phyloP scores from a whole-genome alignment of 2,888 invertebrate genomes.

The Oligia strigilis region DNA sequence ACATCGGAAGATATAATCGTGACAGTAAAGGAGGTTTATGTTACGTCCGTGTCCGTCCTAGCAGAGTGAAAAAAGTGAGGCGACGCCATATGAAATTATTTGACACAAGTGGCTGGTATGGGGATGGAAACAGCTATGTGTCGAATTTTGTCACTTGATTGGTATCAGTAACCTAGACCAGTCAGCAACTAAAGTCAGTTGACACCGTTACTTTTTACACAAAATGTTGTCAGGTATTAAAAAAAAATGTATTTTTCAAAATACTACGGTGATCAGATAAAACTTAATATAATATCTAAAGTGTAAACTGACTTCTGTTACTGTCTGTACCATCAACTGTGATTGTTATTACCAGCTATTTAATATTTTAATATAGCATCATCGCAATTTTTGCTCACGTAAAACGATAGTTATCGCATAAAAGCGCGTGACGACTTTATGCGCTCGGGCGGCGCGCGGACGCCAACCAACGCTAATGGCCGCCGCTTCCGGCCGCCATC shows the following conservation, averaged over 20 bases:
- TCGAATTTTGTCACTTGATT: neutral
- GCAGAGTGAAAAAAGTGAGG: neutral
- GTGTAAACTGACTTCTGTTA: neutral
- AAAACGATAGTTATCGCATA: slow-evolving; percentile 32
- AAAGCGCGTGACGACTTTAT: slow-evolving; percentile 57
- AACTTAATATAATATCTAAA: neutral
- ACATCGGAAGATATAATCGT: slow-evolving; percentile 59
- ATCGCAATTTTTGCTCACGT: neutral
- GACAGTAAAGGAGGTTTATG: slow-evolving; percentile 68
- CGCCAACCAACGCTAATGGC: slow-evolving; percentile 76
- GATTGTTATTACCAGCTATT: neutral
- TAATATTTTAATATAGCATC: neutral
- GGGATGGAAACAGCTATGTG: neutral
- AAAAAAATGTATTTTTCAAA: neutral
- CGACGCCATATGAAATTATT: neutral
- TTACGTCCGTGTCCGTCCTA: slow-evolving; percentile 38
- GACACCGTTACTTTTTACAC: neutral
- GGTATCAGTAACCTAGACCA: neutral
- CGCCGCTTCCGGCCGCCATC: slow-evolving; percentile 76
- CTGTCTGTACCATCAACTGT: neutral
- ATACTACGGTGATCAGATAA: neutral
- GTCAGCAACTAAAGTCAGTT: neutral
- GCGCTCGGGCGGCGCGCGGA: slow-evolving; percentile 64
- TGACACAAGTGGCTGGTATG: neutral
- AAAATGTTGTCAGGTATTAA: neutral